Percentiles rank a stretch among this genome's conserved stretches.
These are phyloP conservation scores for Bombus affinis DNA, from an alignment of 1,140 invertebrate species.

Conservation along the genomic window DNA sequence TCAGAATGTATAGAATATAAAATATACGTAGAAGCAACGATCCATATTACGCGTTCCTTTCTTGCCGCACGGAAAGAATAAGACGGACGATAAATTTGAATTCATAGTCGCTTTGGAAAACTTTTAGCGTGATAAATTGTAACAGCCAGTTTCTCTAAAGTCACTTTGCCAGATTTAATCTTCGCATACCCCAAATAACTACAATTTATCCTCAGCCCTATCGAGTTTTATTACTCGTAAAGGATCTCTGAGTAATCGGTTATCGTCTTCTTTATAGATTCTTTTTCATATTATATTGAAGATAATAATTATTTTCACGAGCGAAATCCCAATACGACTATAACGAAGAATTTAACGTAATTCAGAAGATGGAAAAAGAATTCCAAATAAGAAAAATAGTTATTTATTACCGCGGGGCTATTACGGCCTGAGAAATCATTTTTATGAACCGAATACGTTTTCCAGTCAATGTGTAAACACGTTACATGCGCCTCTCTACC, in stretches of 20 bases:
- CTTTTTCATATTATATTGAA: background rate
- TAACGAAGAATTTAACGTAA: background rate
- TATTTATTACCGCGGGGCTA: background rate
- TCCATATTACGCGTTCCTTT: conserved; percentile 4
- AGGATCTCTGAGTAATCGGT: background rate
- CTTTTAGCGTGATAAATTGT: background rate
- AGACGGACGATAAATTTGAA: background rate
- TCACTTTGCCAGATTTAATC: background rate
- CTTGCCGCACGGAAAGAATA: background rate
- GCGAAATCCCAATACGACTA: background rate
- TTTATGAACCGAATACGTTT: conserved; percentile 5
- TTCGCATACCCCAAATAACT: background rate
- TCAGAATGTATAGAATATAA: background rate
- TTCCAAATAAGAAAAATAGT: background rate
- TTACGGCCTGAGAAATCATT: conserved; percentile 5
- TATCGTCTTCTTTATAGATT: background rate
- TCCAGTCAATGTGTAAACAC: conserved; percentile 7
- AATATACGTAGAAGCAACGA: background rate
- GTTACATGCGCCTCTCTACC: background rate
- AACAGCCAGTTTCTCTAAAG: background rate
- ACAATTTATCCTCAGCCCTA: background rate
- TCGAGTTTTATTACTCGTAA: background rate
- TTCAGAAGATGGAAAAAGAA: background rate
- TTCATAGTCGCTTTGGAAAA: background rate
- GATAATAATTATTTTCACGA: background rate